Evolutionary conservation across 1,140 invertebrate species (phyloP).

Genomic region (Leptinotarsa lineolata): DNA sequence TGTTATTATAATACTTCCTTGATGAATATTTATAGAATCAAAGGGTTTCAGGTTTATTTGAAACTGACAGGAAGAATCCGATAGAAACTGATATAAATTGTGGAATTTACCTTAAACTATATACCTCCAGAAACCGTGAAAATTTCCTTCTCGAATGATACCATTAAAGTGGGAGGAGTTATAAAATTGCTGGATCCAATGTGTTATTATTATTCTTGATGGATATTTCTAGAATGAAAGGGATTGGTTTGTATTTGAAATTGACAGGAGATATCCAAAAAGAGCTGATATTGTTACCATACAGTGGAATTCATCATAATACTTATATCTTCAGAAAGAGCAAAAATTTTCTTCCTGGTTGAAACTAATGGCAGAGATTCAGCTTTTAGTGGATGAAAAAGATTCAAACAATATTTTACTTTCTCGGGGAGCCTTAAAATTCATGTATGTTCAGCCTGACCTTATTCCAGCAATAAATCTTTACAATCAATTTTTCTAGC

Average conservation of each 20-base stretch:
- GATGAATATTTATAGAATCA: too few relatives aligned
- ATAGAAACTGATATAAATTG: too few relatives aligned
- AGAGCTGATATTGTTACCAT: conserved; percentile 63
- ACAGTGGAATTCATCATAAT: conserved; percentile 71
- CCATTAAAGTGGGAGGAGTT: too few relatives aligned
- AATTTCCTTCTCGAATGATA: too few relatives aligned
- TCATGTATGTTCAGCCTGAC: conserved; percentile 83
- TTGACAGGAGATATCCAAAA: conserved; percentile 61
- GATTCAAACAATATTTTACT: conserved; percentile 57
- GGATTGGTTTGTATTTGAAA: conserved; percentile 55
- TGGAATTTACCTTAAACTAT: too few relatives aligned
- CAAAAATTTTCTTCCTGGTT: conserved; percentile 70
- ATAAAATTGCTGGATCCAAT: conserved; percentile 46
- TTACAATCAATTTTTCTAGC: conserved; percentile 85
- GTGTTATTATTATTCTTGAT: conserved; percentile 53
- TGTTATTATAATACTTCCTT: too few relatives aligned
- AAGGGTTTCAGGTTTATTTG: too few relatives aligned
- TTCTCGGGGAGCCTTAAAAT: conserved; percentile 68
- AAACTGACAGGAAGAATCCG: too few relatives aligned
- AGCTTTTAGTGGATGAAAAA: conserved; percentile 65
- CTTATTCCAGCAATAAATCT: conserved; percentile 83
- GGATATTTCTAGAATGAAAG: conserved; percentile 55
- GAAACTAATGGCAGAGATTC: conserved; percentile 70
- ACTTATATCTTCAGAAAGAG: conserved; percentile 77
- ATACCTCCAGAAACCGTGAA: too few relatives aligned